Base-by-base conservation (phyloP, 2,113 vertebrate genomes). In the Himantopus leucocephalus region DNA sequence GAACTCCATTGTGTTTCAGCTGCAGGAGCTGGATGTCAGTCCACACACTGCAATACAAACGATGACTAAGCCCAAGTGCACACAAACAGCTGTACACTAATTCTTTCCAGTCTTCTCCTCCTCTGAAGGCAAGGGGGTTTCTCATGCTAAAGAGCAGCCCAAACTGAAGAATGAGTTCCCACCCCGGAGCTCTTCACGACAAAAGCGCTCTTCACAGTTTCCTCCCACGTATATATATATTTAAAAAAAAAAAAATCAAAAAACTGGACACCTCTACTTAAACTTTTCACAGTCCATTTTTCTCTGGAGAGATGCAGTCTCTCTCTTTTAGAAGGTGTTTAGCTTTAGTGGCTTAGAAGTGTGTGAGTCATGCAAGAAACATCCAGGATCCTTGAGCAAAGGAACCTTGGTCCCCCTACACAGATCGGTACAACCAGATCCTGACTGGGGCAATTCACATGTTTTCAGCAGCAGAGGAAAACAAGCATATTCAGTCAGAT, bases 331-430 rank as follows among this genome's bases (percentile, higher is more conserved):
- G 26, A 85, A 94, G 27, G 24, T 53, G 34, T 84, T 91, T 74
- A 66, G 14, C n/a, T 93, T 94, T 71, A 93, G 67, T 41, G 5
- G 21, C 53, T 91, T 81, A 64, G 45, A 75, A 85, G 20, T 11
- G 52, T 37, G 29, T 96, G 95, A 97, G 76, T 97, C 96, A 97
- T 85, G 80, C 52, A 77, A 88, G 66, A 97, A 97, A 94, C 87
- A 97, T 92, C 63, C 77, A 79, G 87, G 84, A 81, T 97, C 85
- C 45, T 55, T 93, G 86, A 95, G 63, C 16, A 12, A 93, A 96
- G 55, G 81, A 95, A 95, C 95, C 55, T 96, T 96, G 91, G 91
- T 93, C 84, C 27, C 85, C 11, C 26, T 66, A 45, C 12, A 12
- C 59, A 92, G 93, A 93, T 88, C 81, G 88, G 88, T 74, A 92